phyloP scores from a whole-genome alignment of 2,797 vertebrate genomes.

The Rhabdomys pumilio region DNA sequence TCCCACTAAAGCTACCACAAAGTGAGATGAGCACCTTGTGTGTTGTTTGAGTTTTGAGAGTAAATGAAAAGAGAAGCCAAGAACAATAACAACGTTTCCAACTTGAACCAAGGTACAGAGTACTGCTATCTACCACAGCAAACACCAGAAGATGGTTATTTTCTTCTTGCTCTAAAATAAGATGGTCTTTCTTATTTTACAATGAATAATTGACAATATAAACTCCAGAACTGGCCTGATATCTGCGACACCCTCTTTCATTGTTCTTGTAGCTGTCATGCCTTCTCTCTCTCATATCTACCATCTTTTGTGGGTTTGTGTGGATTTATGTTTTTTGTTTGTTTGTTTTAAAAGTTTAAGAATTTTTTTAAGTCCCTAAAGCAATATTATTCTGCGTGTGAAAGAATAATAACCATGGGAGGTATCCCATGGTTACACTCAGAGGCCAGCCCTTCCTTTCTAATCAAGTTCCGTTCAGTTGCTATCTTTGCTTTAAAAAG shows the following conservation, averaged over 20 bases:
- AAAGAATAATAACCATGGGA: not conserved
- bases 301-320: not conserved
- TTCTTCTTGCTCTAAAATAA: not conserved
- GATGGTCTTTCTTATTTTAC: not conserved
- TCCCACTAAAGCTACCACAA: not conserved
- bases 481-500: not conserved
- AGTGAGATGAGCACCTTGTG: not conserved
- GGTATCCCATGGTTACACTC: not conserved
- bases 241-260: not conserved
- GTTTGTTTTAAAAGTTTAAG: not conserved
- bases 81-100: not conserved
- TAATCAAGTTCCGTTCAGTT: not conserved
- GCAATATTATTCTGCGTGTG: not conserved
- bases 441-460: not conserved
- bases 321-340: not conserved
- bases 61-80: not conserved
- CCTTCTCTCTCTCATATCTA: not conserved
- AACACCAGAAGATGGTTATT: not conserved
- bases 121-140: not conserved
- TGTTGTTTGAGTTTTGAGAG: not conserved
- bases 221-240: not conserved
- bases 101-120: not conserved
- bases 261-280: not conserved
- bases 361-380: conserved; percentile 17
- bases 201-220: not conserved